Base-by-base conservation (phyloP, 35 echinoderm and acorn worm genomes). In the Strongylocentrotus purpuratus region DNA sequence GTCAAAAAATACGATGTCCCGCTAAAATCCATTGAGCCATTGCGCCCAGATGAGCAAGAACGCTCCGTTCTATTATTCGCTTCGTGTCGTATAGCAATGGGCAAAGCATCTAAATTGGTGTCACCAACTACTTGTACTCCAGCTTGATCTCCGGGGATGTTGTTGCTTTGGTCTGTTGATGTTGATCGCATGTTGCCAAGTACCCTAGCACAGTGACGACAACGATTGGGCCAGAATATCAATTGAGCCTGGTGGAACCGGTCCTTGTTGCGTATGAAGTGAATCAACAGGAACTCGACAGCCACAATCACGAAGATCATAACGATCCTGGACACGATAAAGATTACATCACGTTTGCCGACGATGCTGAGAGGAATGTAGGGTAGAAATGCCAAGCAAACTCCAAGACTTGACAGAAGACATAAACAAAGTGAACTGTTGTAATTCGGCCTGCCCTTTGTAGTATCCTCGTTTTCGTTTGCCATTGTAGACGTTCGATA, bases 391-490 rank as follows among this genome's bases (percentile, higher is more conserved):
- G 65, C 65, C 65, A 78, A 78, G n/a, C 65, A 78, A 22, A 78
- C 65, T n/a, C 65, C 65, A 78, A 78, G 65, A 78, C 65, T 78
- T n/a, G 65, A 78, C 7, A 78, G 65, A 78, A 78, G 65, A 78
- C 65, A 78, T 5, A 78, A 28, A 78, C 65, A 78, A 78, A 78
- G 65, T 7, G 65, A 22, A 78, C 65, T 78, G 4, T 78, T 78
- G 65, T 78, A 78, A 78, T 78, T 78, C 0, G 65, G 65, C 22
- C 20, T 22, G 5, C 65, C 65, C 28, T n/a, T 22, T 78, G 22
- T 78, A 7, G 20, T 3, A 22, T 78, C 65, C 65, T 78, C 65
- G n/a, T 78, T 4, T 78, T n/a, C 65, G 65, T 8, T 78, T 78
- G 65, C 65, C 65, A 78, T 78, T 28, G 20, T 78, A 7, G 17